Evolutionary conservation across 2,113 vertebrate genomes (phyloP), one percentile per base, ranked within the genome.

Genomic region (Lasiurus cinereus): DNA sequence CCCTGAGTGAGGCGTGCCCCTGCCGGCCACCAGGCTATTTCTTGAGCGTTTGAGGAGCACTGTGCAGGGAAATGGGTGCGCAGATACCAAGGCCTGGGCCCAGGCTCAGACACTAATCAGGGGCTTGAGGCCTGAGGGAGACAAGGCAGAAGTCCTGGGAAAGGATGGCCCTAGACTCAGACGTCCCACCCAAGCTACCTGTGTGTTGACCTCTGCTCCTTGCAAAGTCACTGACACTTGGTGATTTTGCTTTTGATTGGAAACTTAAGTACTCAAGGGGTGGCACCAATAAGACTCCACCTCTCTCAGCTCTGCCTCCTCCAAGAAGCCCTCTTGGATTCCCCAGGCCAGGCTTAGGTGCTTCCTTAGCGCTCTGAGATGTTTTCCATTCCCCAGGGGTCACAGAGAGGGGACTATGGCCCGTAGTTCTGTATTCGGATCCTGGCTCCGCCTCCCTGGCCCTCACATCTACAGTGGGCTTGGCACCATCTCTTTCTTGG

Each of bases 331-430:
- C 13, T 31, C 33, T 39, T 5, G 36, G 6, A 3, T 16, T 24
- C 39, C 29, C 29, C 5, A 12, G 50, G 11, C 70, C 70, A 16
- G 8, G 29, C 29, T 2, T 16, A 2, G 8, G 52, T n/a, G 62
- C 43, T 24, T 19, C 36, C 36, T 29, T 1, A 2, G 6, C 16
- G 19, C n/a, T 18, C 29, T 31, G 29, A 1, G 19, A 56, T 64
- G 62, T 11, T 29, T 4, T 24, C 33, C 18, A 19, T 10, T 19
- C 67, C 67, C 67, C 67, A 21, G 33, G 67, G 3, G 31, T 8
- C 13, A 22, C 15, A 0, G 56, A 19, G 31, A 5, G 22, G 15
- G 27, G n/a, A 0, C 1, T 29, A 2, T n/a, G 21, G 43, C 29
- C 2, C 3, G 18, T 2, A 14, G 85, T 18, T 29, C 73, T 29